These are phyloP conservation scores for Drosophila nasuta DNA, from an alignment of 1,140 invertebrate genomes.

Conservation along the genomic window DNA sequence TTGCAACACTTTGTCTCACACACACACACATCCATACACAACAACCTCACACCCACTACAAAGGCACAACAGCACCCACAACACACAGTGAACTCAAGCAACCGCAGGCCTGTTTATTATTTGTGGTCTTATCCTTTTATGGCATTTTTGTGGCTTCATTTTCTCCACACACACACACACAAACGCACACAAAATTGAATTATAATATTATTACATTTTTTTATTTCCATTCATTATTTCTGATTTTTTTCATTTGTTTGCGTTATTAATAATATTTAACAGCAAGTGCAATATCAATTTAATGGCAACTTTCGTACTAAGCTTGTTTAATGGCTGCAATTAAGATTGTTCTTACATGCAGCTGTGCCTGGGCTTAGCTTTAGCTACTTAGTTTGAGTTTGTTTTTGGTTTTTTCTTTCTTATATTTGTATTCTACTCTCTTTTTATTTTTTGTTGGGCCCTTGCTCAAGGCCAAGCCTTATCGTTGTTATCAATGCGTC, in stretches of 20 bases:
- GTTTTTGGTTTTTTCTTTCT: background rate
- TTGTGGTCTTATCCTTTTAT: constrained; percentile 54
- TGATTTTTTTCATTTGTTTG: background rate
- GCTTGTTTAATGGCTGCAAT: constrained; percentile 63
- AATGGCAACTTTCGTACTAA: constrained; percentile 16
- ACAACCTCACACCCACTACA: background rate
- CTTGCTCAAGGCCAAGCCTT: constrained; percentile 43
- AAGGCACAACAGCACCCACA: background rate
- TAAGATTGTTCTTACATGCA: constrained; percentile 54
- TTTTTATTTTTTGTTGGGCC: constrained; percentile 5
- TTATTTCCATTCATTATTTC: constrained; percentile 19
- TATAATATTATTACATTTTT: constrained; percentile 26
- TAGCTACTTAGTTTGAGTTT: background rate
- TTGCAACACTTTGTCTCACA: constrained; percentile 44
- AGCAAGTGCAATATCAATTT: constrained; percentile 52
- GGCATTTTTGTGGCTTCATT: constrained; percentile 69
- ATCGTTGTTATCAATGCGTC: constrained; percentile 68
- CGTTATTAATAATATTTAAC: constrained; percentile 54
- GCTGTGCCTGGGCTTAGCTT: constrained; percentile 32
- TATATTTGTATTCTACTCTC: background rate
- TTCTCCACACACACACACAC: constrained; percentile 29
- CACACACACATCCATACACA: background rate
- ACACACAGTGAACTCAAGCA: constrained; percentile 8
- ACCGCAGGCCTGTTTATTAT: constrained; percentile 43
- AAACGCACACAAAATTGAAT: constrained; percentile 31